A percentile compares a stretch with the other conserved stretches of the same genome.
phyloP scores from a whole-genome alignment of 2,797 vertebrate species.

The Thaleichthys pacificus region DNA sequence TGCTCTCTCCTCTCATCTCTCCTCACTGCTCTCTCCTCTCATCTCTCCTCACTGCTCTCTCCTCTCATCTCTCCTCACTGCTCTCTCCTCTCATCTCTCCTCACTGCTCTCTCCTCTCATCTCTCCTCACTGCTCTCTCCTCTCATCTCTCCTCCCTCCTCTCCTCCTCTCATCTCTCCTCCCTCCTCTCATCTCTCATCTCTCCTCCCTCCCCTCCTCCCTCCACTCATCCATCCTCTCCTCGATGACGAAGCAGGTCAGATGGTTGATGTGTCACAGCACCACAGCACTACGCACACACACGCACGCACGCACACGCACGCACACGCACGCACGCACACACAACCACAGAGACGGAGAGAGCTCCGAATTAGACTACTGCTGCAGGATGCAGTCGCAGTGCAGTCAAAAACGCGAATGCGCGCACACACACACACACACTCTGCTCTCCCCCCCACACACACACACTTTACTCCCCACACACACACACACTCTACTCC shows the following conservation, averaged over 20 bases:
- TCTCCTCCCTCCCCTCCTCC: not conserved
- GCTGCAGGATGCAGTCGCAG: constrained; percentile 57
- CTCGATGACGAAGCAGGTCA: constrained; percentile 49
- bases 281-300: constrained; percentile 23
- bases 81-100: too few relatives aligned
- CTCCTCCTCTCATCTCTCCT: not conserved
- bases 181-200: not conserved
- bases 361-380: constrained; percentile 45
- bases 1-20: too few relatives aligned
- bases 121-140: not conserved
- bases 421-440: not conserved
- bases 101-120: too few relatives aligned
- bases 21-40: too few relatives aligned
- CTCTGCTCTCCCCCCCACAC: not conserved
- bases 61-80: too few relatives aligned
- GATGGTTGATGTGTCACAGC: constrained; percentile 58
- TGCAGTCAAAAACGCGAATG: constrained; percentile 54
- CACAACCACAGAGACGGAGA: constrained; percentile 20
- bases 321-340: not conserved
- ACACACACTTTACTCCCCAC: not conserved
- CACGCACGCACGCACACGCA: not conserved
- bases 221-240: not conserved
- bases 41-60: too few relatives aligned
- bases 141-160: not conserved
- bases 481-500: too few relatives aligned